These are phyloP conservation scores for Ciconia stormi DNA, from an alignment of 2,113 vertebrate genomes.

Conservation along the genomic window DNA sequence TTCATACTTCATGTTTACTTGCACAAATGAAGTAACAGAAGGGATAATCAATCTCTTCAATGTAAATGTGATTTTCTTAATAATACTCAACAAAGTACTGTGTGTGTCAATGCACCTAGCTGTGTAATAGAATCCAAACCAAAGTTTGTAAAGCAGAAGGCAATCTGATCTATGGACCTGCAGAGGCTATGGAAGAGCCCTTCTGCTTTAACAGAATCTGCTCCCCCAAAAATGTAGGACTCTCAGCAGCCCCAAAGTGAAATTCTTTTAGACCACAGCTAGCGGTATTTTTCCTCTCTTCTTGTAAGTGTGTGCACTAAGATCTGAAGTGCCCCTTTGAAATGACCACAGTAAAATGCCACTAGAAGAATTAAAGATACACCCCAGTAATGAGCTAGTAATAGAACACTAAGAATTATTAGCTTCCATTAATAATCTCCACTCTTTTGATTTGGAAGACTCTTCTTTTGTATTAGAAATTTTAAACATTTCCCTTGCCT, in stretches of 20 bases:
- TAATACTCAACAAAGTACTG: not conserved
- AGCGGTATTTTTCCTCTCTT: not conserved
- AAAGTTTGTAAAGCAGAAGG: not conserved
- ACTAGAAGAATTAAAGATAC: not conserved
- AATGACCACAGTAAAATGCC: not conserved
- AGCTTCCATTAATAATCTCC: not conserved
- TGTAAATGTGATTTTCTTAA: not conserved
- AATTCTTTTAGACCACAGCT: not conserved
- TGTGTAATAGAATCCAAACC: not conserved
- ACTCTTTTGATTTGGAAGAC: not conserved
- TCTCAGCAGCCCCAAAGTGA: not conserved
- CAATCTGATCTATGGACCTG: not conserved
- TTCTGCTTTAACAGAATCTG: not conserved
- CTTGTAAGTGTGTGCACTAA: not conserved
- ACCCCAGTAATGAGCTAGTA: not conserved
- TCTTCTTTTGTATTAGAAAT: not conserved
- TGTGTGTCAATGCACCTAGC: not conserved
- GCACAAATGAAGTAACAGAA: not conserved
- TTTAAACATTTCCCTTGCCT: not conserved
- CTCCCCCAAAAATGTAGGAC: not conserved
- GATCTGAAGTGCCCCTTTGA: not conserved
- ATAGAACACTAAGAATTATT: not conserved
- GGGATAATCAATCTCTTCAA: not conserved
- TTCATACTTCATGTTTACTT: not conserved
- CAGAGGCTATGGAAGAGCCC: not conserved